Evolutionary conservation across 2,113 vertebrate species (phyloP).

Genomic region (Hippocampus comes): DNA sequence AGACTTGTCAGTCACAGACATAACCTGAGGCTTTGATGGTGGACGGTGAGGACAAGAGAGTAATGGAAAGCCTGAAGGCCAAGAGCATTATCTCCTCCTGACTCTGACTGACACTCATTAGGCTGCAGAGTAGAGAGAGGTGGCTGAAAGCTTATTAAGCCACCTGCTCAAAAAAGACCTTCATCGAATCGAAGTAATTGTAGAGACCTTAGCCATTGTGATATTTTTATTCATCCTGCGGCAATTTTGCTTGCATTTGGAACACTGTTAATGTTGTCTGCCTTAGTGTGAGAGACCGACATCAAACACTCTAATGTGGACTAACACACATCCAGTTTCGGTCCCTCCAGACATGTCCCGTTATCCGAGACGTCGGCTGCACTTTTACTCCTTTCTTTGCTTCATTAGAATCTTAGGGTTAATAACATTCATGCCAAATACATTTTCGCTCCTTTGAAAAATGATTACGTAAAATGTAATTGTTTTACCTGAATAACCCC

Average conservation of each 20-base stretch:
- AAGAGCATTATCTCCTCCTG: constrained; percentile 62
- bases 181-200: constrained; percentile 75
- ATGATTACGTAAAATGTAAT: constrained; percentile 70
- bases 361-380: constrained; percentile 41
- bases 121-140: constrained; percentile 55
- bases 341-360: constrained; percentile 49
- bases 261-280: constrained; percentile 74
- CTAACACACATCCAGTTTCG: constrained; percentile 12
- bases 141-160: constrained; percentile 71
- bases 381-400: constrained; percentile 38
- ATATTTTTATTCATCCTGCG: constrained; percentile 72
- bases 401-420: constrained; percentile 61
- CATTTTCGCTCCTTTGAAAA: constrained; percentile 67
- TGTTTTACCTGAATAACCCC: constrained; percentile 70
- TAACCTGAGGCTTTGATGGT: constrained; percentile 41
- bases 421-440: constrained; percentile 68
- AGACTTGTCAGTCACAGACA: constrained; percentile 43
- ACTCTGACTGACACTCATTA: constrained; percentile 74
- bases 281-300: constrained; percentile 50
- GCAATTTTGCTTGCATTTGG: constrained; percentile 69
- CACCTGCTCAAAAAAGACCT: constrained; percentile 58
- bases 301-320: constrained; percentile 2
- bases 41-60: constrained; percentile 48
- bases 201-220: constrained; percentile 63
- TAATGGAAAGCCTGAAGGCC: constrained; percentile 63